Conservation (phyloP, 2,888 invertebrate species). For the Cantharis rustica region DNA sequence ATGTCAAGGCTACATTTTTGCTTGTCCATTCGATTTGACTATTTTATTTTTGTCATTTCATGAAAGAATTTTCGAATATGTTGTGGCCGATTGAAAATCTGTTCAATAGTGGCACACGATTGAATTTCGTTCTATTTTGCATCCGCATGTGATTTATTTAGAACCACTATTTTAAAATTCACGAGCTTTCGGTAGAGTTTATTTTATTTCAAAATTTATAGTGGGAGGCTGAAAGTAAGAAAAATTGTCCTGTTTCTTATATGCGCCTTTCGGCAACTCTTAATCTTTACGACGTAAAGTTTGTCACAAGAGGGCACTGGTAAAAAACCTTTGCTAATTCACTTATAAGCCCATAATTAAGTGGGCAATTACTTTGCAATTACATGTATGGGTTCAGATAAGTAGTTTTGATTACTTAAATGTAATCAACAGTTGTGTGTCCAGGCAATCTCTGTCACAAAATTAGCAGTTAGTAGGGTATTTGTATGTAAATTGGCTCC, state of each 20-base stretch:
- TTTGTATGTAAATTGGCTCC: neutral
- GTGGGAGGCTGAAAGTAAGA: neutral
- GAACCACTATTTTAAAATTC: neutral
- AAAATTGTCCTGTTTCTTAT: neutral
- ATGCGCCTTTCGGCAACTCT: neutral
- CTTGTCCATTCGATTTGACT: neutral
- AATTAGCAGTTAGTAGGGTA: neutral
- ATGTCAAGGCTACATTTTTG: neutral
- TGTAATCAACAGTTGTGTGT: neutral
- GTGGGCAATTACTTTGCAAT: neutral
- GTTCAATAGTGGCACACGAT: neutral
- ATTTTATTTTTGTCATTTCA: neutral
- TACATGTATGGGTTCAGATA: neutral
- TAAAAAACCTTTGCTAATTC: neutral
- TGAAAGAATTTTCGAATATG: neutral
- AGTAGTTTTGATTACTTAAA: neutral
- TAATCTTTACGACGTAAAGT: neutral
- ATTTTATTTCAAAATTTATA: neutral
- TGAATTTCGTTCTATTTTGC: neutral
- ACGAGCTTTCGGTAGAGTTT: neutral
- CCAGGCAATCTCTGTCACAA: neutral
- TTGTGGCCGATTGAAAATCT: neutral
- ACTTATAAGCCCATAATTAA: neutral
- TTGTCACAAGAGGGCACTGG: neutral
- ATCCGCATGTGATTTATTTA: neutral